Percentiles rank a stretch among this genome's conserved stretches.
Conservation (phyloP, 2,888 invertebrate species). For the Netelia virgata region DNA sequence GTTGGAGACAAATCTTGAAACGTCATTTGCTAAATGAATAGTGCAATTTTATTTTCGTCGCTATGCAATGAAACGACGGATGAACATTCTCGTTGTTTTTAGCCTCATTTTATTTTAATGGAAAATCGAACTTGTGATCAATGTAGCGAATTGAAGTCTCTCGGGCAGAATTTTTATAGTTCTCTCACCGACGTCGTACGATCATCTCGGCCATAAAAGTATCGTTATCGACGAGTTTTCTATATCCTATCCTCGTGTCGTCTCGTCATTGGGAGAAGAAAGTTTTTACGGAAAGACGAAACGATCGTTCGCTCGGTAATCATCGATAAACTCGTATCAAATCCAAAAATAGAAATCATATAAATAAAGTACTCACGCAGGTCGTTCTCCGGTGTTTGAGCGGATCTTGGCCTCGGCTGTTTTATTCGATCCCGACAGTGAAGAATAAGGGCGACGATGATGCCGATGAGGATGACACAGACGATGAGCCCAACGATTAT, state of each 20-base stretch:
- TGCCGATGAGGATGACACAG: constrained; percentile 94
- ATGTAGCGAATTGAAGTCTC: constrained; percentile 9
- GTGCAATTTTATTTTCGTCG: not conserved
- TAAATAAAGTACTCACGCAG: constrained; percentile 81
- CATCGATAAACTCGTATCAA: constrained; percentile 2
- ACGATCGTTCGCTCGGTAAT: constrained; percentile 31
- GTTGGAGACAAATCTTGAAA: too few relatives aligned
- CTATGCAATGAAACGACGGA: not conserved
- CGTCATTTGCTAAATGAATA: not conserved
- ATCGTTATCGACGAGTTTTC: constrained; percentile 34
- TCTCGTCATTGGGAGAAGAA: constrained; percentile 12
- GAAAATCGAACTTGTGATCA: constrained; percentile 22
- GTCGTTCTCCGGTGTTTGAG: constrained; percentile 83
- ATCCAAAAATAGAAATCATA: constrained; percentile 33
- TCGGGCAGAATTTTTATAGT: constrained; percentile 16
- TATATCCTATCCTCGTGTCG: not conserved
- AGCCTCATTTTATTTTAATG: not conserved
- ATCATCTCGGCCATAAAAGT: constrained; percentile 44
- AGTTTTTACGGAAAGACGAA: constrained; percentile 5
- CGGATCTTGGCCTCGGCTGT: constrained; percentile 81
- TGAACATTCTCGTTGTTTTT: not conserved
- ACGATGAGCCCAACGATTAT: constrained; percentile 94
- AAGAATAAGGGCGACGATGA: constrained; percentile 93
- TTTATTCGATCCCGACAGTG: constrained; percentile 88
- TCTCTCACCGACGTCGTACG: constrained; percentile 17